phyloP scores from a whole-genome alignment of 2,888 invertebrate species.

The Drosophila tanythrix region DNA sequence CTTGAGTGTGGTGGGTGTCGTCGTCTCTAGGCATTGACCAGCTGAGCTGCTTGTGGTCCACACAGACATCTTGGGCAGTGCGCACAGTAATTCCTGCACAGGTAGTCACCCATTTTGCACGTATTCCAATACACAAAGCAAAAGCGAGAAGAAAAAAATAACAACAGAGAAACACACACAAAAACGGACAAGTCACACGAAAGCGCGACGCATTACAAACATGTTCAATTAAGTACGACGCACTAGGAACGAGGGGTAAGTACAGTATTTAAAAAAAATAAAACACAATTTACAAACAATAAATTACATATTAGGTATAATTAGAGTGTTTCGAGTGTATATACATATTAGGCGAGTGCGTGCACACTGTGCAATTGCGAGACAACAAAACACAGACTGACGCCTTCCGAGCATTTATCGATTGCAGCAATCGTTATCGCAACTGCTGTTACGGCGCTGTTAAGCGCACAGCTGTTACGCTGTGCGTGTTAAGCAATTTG shows the following conservation, averaged over 20 bases:
- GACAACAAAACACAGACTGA: conserved; percentile 49
- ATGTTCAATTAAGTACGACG: conserved; percentile 42
- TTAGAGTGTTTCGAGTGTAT: conserved; percentile 9
- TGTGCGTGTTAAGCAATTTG: neutral
- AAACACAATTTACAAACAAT: conserved; percentile 17
- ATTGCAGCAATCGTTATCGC: conserved; percentile 16
- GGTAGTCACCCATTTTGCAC: conserved; percentile 45
- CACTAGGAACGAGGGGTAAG: conserved; percentile 28
- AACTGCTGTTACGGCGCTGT: conserved; percentile 13
- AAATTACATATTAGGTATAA: conserved; percentile 46
- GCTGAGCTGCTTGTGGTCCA: conserved; percentile 90
- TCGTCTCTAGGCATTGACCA: conserved; percentile 84
- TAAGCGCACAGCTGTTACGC: conserved; percentile 3
- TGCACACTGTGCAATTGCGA: conserved; percentile 27
- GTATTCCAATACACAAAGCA: conserved; percentile 30
- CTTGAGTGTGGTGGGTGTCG: conserved; percentile 30
- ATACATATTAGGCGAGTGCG: conserved; percentile 33
- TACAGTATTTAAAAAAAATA: conserved; percentile 30
- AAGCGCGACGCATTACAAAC: conserved; percentile 22
- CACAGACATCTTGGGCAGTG: conserved; percentile 86
- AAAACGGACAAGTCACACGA: conserved; percentile 19
- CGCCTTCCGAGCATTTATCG: conserved; percentile 21
- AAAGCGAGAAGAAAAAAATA: conserved; percentile 14
- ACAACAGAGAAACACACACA: conserved; percentile 13
- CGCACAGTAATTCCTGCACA: conserved; percentile 40